phyloP scores from a whole-genome alignment of 2,113 vertebrate species.

The Istiophorus platypterus region DNA sequence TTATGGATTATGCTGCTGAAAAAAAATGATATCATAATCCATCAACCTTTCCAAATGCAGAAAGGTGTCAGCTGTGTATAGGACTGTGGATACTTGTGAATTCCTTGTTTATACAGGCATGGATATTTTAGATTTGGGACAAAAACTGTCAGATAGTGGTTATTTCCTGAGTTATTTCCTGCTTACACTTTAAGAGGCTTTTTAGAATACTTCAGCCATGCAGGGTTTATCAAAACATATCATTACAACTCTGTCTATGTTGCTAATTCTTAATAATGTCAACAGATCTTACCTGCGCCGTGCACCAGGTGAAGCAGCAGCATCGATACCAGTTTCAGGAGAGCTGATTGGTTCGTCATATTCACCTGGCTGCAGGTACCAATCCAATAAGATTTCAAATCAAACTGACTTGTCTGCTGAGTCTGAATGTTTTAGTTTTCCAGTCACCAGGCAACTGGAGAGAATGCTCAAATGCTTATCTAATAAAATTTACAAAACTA shows the following conservation, averaged over 20 bases:
- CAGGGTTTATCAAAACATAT: background rate
- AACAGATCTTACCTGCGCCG: slow-evolving; percentile 65
- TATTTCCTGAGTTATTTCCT: slow-evolving; percentile 13
- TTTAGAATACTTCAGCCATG: background rate
- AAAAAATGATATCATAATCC: background rate
- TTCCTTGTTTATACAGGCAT: background rate
- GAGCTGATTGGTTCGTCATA: slow-evolving; percentile 43
- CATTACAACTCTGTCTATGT: background rate
- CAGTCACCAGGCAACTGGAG: background rate
- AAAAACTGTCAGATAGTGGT: background rate
- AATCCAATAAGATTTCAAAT: background rate
- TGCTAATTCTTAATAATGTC: background rate
- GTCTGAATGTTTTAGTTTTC: background rate
- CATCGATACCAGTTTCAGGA: slow-evolving; percentile 36
- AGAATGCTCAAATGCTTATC: background rate
- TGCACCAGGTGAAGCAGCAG: slow-evolving; percentile 39
- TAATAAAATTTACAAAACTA: background rate
- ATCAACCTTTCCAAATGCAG: background rate
- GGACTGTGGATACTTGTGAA: background rate
- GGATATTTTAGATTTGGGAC: background rate
- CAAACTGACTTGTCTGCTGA: background rate
- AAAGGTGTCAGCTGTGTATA: background rate
- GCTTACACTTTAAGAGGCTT: background rate
- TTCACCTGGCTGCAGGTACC: slow-evolving; percentile 15
- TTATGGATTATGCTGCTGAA: background rate